Base-by-base conservation (phyloP, 2,888 invertebrate species). In the Desoria tigrina region DNA sequence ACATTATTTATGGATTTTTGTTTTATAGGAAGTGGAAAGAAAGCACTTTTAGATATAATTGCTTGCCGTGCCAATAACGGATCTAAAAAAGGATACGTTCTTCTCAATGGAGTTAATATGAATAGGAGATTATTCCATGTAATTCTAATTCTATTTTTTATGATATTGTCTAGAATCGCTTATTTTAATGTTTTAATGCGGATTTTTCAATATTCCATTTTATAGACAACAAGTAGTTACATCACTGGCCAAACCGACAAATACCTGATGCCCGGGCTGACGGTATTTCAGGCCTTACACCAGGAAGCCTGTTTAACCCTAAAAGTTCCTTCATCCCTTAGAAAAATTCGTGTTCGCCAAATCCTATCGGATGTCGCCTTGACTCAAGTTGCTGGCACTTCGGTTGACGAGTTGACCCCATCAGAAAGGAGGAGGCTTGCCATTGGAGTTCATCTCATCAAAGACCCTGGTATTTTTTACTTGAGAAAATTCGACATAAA, bases 341-440 rank as follows among this genome's bases (percentile, higher is more conserved):
- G 91, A 78, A 87, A 88, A 69, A 89, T 90, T 0, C 88, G 94
- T 80, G 94, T 96, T 11, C 88, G 92, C 65, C 93, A 93, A 82
- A 91, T 96, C 0, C 86, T 97, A 82, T 92, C 93, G 0, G 96
- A 97, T 80, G 83, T 97, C 72, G 97, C 97, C 0, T 81, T 98
- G 7, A 91, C 93, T 0, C 94, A 94, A 82, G 92, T 94, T 21
- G 79, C 81, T 4, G 79, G 79, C 71, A 61, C 63, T 37, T 61
- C 68, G 23, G 72, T 72, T 2, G 66, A 69, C 49, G 57, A 53
- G 42, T 59, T 69, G 6, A 51, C 50, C 7, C 42, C 58, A 71
- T 93, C 95, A 77, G 96, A 97, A 81, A 90, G 92, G 76, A 83
- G 95, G 74, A 84, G 97, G 76, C 83, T 98, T 28, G 88, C 93